Evolutionary conservation across 2,113 vertebrate species (phyloP).

Genomic region (Irena cyanogastra): DNA sequence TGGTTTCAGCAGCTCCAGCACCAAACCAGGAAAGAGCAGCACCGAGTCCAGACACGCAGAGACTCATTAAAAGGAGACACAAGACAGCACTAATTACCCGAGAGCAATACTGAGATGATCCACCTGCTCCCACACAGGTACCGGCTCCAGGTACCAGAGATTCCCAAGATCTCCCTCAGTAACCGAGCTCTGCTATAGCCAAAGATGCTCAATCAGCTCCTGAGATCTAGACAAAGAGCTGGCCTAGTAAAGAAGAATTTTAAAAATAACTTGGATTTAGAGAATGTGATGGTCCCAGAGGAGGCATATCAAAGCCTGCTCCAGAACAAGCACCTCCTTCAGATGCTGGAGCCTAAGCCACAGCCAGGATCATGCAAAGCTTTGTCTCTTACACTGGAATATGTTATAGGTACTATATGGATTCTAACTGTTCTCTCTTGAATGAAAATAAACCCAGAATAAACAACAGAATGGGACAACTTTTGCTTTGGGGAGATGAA

Average conservation of each 20-base stretch:
- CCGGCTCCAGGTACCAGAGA: neutral
- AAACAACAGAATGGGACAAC: neutral
- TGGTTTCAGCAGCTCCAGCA: neutral
- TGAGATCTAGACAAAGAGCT: neutral
- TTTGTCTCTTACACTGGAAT: neutral
- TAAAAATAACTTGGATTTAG: neutral
- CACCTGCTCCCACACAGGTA: neutral
- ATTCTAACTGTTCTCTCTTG: neutral
- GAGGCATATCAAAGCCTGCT: neutral
- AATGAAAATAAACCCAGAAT: neutral
- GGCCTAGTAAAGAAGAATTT: neutral
- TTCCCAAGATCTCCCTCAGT: fast-evolving
- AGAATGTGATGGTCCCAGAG: neutral
- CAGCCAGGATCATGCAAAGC: neutral
- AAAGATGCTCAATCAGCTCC: neutral
- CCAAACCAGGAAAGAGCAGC: neutral
- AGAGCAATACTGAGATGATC: neutral
- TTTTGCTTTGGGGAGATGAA: neutral
- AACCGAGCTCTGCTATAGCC: neutral
- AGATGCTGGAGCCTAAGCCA: neutral
- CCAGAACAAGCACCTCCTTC: neutral
- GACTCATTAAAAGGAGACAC: neutral
- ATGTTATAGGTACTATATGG: neutral
- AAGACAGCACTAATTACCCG: neutral
- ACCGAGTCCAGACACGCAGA: neutral